Percentiles rank a stretch among this genome's conserved stretches.
Evolutionary conservation across 2,113 vertebrate species (phyloP).

Genomic region (Tachysurus fulvidraco): DNA sequence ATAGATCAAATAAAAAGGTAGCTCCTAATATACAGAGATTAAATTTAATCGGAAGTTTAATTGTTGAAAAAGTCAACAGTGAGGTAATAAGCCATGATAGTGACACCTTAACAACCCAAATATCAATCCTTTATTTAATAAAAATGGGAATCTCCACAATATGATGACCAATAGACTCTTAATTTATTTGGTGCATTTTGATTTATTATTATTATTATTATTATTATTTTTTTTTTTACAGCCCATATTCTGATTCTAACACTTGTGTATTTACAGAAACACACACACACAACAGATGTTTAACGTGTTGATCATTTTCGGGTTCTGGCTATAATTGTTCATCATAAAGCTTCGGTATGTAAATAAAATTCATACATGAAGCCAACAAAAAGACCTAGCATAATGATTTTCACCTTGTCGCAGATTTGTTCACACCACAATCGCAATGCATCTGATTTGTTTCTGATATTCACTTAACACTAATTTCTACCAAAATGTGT

Average conservation of each 20-base stretch:
- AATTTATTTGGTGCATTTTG: not conserved
- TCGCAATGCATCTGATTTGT: not conserved
- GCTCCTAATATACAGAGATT: not conserved
- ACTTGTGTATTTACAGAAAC: not conserved
- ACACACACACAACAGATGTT: not conserved
- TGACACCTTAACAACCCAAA: not conserved
- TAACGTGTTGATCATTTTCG: not conserved
- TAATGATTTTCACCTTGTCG: not conserved
- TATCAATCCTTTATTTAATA: not conserved
- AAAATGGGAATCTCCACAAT: not conserved
- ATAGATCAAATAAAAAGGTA: not conserved
- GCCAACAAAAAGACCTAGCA: not conserved
- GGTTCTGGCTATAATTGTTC: not conserved
- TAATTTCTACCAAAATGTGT: not conserved
- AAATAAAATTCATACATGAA: not conserved
- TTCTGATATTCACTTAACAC: not conserved
- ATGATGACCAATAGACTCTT: not conserved
- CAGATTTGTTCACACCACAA: not conserved
- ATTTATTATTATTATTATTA: too few species aligned
- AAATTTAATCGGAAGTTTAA: too few species aligned
- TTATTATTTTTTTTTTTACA: too few species aligned
- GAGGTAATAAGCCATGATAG: too few species aligned
- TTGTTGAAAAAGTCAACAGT: too few species aligned
- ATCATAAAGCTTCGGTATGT: not conserved
- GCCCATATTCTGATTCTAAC: not conserved